These are phyloP conservation scores for Metopolophium dirhodum DNA, from an alignment of 1,140 invertebrate species.

Conservation along the genomic window DNA sequence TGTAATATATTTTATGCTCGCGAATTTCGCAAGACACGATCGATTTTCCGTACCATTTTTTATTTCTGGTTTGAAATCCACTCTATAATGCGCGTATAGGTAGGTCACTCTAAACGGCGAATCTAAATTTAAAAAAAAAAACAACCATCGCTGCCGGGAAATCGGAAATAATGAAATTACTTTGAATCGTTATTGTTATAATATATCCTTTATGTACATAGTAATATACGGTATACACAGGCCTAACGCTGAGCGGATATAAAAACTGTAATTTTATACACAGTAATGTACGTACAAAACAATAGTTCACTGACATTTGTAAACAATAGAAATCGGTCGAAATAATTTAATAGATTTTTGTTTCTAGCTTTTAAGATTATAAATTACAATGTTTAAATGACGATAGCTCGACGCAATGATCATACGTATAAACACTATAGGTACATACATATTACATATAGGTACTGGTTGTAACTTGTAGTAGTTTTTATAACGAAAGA, in stretches of 20 bases:
- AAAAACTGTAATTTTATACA: background rate
- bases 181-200: background rate
- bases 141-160: background rate
- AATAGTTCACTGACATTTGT: background rate
- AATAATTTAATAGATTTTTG: conserved; percentile 11
- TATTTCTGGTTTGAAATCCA: background rate
- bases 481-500: background rate
- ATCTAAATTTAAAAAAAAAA: background rate
- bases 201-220: background rate
- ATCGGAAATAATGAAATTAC: background rate
- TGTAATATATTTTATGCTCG: background rate
- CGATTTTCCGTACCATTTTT: background rate
- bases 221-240: too few species aligned
- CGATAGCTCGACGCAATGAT: background rate
- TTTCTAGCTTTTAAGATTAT: background rate
- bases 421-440: background rate
- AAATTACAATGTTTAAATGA: conserved; percentile 16
- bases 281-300: background rate
- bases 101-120: background rate
- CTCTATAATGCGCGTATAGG: background rate
- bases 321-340: background rate
- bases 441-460: background rate
- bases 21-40: background rate
- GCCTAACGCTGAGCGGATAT: background rate
- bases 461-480: background rate